These are phyloP conservation scores for Stenodera caucasica DNA, from an alignment of 2,888 invertebrate genomes.

Conservation along the genomic window DNA sequence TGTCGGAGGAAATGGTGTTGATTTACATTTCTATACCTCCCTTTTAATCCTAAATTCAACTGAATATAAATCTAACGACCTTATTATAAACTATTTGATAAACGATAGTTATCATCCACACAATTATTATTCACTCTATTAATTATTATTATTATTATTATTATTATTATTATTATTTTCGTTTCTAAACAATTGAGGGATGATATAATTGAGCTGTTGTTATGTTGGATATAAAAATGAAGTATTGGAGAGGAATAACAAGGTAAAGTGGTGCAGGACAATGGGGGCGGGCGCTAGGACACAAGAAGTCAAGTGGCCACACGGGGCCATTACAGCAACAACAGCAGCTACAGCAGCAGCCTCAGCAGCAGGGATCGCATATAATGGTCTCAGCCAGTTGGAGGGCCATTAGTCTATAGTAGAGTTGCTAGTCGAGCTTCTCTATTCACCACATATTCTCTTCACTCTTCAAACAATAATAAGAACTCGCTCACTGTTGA, in stretches of 20 bases:
- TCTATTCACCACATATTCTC: constrained; percentile 25
- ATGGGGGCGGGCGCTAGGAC: constrained; percentile 30
- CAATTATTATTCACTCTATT: background rate
- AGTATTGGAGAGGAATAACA: constrained; percentile 19
- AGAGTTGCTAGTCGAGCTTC: constrained; percentile 23
- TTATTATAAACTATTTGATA: constrained; percentile 18
- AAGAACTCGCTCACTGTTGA: constrained; percentile 31
- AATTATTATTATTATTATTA: background rate
- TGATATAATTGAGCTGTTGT: background rate
- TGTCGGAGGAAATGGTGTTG: constrained; percentile 41
- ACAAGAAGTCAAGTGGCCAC: constrained; percentile 36
- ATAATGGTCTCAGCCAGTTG: constrained; percentile 30
- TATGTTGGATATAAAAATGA: too few species aligned
- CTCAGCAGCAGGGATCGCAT: constrained; percentile 30
- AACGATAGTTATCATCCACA: constrained; percentile 18
- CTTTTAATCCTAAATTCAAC: constrained; percentile 11
- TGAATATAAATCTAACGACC: background rate
- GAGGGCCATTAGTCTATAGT: constrained; percentile 27
- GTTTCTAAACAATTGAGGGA: background rate
- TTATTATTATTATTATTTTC: background rate
- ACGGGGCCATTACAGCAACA: constrained; percentile 24
- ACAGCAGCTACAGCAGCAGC: too few species aligned
- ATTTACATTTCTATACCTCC: constrained; percentile 17
- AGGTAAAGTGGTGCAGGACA: constrained; percentile 29
- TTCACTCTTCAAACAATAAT: constrained; percentile 20